phyloP scores from a whole-genome alignment of 2,797 vertebrate genomes.

The Sparidentex hasta region DNA sequence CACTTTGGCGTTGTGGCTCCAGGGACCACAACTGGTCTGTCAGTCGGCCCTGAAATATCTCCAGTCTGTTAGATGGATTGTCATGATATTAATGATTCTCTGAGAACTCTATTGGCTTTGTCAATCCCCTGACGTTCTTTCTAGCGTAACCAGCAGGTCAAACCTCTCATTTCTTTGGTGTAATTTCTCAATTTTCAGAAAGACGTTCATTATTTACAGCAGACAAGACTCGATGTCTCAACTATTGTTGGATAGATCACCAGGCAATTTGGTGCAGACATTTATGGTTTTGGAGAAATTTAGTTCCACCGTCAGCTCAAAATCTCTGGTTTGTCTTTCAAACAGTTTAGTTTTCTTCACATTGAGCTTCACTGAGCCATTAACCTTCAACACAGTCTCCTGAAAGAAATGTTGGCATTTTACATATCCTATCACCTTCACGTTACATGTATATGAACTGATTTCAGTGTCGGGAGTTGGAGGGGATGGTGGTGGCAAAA shows the following conservation, averaged over 20 bases:
- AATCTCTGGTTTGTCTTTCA: neutral
- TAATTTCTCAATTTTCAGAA: neutral
- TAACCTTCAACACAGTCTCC: no score
- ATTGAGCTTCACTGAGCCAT: no score
- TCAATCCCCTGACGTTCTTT: neutral
- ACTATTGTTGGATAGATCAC: neutral
- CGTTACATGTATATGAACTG: no score
- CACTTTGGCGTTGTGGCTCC: neutral
- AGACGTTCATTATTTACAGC: neutral
- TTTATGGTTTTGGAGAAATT: neutral
- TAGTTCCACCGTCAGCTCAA: neutral
- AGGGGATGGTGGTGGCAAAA: no score
- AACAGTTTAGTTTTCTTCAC: conserved; percentile 1
- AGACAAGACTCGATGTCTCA: neutral
- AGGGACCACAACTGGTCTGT: neutral
- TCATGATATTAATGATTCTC: neutral
- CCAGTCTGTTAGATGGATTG: neutral
- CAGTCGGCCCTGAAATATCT: neutral
- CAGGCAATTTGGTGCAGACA: neutral
- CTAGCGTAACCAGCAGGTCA: neutral
- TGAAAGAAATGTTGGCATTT: no score
- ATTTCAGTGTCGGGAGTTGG: no score
- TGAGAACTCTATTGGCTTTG: neutral
- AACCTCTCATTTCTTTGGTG: no score
- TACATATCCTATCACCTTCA: no score